phyloP scores from a whole-genome alignment of 2,888 invertebrate genomes.

The Sphinx pinastri region DNA sequence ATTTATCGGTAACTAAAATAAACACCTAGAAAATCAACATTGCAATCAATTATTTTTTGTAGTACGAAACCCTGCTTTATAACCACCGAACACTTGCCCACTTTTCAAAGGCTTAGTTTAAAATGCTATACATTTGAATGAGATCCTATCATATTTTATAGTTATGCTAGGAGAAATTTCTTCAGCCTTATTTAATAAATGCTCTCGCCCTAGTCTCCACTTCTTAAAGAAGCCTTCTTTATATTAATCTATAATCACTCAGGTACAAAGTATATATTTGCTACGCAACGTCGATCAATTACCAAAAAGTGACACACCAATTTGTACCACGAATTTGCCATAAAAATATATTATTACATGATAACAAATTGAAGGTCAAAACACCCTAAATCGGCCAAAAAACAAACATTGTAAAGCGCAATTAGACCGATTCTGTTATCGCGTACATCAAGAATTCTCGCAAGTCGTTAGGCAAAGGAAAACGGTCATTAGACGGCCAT shows the following conservation, averaged over 20 bases:
- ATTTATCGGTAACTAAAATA: no score
- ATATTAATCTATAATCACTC: no score
- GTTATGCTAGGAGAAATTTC: background rate
- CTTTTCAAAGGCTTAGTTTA: slow-evolving; percentile 8
- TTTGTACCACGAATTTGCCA: background rate
- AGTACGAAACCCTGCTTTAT: no score
- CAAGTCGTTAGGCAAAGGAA: slow-evolving; percentile 48
- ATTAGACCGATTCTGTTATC: slow-evolving; percentile 26
- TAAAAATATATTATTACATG: background rate
- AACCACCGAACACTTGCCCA: no score
- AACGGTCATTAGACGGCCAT: slow-evolving; percentile 45
- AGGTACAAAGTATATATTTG: no score
- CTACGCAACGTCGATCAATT: background rate
- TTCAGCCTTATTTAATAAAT: background rate
- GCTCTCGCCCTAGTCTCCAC: background rate
- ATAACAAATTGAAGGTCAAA: background rate
- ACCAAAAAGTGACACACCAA: background rate
- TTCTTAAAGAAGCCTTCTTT: no score
- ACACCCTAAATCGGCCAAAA: background rate
- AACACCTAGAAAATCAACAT: no score
- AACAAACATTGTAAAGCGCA: slow-evolving; percentile 22
- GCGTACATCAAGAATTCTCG: slow-evolving; percentile 30
- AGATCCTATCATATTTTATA: slow-evolving; percentile 1
- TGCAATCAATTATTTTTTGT: no score
- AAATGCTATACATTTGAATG: slow-evolving; percentile 23